Evolutionary conservation across 1,140 invertebrate species (phyloP).

Genomic region (Zaprionus lachaisei): DNA sequence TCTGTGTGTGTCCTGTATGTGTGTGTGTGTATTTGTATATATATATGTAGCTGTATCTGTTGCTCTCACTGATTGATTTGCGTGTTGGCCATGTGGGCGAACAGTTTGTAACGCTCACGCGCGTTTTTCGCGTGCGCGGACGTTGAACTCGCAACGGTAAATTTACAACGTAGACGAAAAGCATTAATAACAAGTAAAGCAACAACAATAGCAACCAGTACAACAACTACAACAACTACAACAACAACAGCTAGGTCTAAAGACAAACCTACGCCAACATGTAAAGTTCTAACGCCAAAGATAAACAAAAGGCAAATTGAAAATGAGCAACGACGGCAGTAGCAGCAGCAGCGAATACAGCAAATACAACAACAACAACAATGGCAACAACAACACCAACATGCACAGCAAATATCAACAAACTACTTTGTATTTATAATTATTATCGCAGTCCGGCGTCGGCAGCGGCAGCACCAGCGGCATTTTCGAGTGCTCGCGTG

Average conservation of each 20-base stretch:
- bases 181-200: constrained; percentile 41
- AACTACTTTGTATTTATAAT: constrained; percentile 83
- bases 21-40: not conserved
- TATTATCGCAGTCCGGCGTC: constrained; percentile 63
- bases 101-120: constrained; percentile 63
- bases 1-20: not conserved
- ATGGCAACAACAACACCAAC: constrained; percentile 42
- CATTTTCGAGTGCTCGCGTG: constrained; percentile 51
- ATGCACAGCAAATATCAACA: constrained; percentile 74
- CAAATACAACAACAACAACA: constrained; percentile 32
- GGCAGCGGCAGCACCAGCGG: constrained; percentile 16
- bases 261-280: constrained; percentile 77
- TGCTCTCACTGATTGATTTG: constrained; percentile 37
- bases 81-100: constrained; percentile 69
- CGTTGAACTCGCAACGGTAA: constrained; percentile 78
- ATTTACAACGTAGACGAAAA: constrained; percentile 63
- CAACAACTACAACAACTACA: constrained; percentile 22
- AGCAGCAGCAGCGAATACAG: constrained; percentile 24
- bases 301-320: constrained; percentile 75
- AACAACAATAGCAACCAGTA: constrained; percentile 22
- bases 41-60: constrained; percentile 1
- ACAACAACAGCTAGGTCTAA: constrained; percentile 26
- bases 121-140: constrained; percentile 32
- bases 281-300: constrained; percentile 81
- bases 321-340: constrained; percentile 49